phyloP scores from a whole-genome alignment of 2,888 invertebrate species.

The Odontomyia ornata region DNA sequence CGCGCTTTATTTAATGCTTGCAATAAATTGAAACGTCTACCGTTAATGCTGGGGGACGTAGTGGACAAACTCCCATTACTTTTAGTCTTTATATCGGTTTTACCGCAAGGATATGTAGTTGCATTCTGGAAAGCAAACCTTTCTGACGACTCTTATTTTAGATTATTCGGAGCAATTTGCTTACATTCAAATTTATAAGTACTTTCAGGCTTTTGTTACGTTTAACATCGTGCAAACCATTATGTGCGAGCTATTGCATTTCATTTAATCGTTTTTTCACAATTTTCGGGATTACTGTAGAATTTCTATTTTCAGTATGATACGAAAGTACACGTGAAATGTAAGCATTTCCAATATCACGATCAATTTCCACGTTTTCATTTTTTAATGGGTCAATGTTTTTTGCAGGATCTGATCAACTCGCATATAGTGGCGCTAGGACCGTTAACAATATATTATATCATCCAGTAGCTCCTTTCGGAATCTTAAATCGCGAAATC shows the following conservation, averaged over 20 bases:
- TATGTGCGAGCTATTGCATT: slow-evolving; percentile 57
- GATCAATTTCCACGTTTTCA: slow-evolving; percentile 55
- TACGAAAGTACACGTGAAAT: too few relatives aligned
- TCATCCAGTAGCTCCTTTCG: slow-evolving; percentile 60
- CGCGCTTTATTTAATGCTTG: slow-evolving; percentile 60
- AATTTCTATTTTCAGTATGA: slow-evolving; percentile 54
- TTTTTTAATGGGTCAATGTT: too few relatives aligned
- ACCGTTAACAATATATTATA: slow-evolving; percentile 62
- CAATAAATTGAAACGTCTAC: too few relatives aligned
- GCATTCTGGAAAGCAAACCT: too few relatives aligned
- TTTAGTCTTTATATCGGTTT: too few relatives aligned
- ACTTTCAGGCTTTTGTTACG: not conserved
- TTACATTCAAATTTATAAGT: too few relatives aligned
- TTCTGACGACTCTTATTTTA: too few relatives aligned
- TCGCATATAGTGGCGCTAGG: slow-evolving; percentile 59
- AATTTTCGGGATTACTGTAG: slow-evolving; percentile 54
- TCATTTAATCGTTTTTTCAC: slow-evolving; percentile 56
- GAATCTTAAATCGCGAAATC: slow-evolving; percentile 51
- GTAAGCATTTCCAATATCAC: too few relatives aligned
- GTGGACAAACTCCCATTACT: too few relatives aligned
- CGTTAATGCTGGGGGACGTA: slow-evolving; percentile 55
- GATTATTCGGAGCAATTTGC: too few relatives aligned
- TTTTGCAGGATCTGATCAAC: slow-evolving; percentile 63
- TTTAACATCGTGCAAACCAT: slow-evolving; percentile 13
- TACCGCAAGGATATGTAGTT: too few relatives aligned